Percentiles rank a stretch among this genome's conserved stretches.
Conservation (phyloP, 2,113 vertebrate genomes). For the Helogale parvula region DNA sequence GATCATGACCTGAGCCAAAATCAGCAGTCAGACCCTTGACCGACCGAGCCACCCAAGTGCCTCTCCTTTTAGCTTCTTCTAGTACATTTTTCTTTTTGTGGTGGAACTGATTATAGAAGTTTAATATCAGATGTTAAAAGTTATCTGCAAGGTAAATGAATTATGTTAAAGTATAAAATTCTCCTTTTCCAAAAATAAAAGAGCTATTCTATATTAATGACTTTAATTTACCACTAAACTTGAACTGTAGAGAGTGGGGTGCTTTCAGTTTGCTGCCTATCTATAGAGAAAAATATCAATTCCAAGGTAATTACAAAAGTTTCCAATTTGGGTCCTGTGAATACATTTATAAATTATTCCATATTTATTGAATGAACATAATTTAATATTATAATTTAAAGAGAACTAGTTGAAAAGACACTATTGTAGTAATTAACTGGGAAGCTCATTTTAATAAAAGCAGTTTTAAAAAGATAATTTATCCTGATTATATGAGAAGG, state of each 20-base stretch:
- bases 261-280: not conserved
- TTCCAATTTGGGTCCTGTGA: not conserved
- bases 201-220: not conserved
- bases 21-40: too few relatives aligned
- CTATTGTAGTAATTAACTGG: not conserved
- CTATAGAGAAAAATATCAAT: not conserved
- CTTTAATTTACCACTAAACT: not conserved
- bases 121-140: not conserved
- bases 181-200: not conserved
- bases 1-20: too few relatives aligned
- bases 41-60: too few relatives aligned
- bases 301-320: not conserved
- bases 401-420: not conserved
- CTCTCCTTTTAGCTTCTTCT: too few relatives aligned
- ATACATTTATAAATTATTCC: slow-evolving; percentile 11
- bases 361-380: not conserved
- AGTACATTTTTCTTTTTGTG: not conserved
- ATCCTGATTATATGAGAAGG: slow-evolving; percentile 7
- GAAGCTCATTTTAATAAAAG: slow-evolving; percentile 1
- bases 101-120: not conserved
- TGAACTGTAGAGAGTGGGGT: not conserved
- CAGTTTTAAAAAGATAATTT: not conserved
- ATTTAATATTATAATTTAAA: slow-evolving; percentile 1
- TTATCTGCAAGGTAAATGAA: not conserved
- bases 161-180: not conserved